phyloP scores from a whole-genome alignment of 2,113 vertebrate genomes.

The Numida meleagris region DNA sequence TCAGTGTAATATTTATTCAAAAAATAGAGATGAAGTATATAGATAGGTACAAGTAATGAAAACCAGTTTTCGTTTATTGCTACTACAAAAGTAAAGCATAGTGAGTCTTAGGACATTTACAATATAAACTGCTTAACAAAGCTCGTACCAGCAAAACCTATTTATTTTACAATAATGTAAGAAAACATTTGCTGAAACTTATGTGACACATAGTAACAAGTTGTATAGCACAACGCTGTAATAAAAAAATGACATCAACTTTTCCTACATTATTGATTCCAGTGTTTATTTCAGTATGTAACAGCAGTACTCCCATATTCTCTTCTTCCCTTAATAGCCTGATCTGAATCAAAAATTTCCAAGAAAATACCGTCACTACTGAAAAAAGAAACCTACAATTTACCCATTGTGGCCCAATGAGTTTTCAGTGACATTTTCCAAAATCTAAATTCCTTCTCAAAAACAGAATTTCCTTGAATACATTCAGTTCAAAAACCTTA shows the following conservation, averaged over 20 bases:
- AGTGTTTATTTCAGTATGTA: conserved; percentile 7
- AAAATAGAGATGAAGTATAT: conserved; percentile 36
- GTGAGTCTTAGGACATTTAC: conserved; percentile 6
- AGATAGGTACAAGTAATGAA: conserved; percentile 37
- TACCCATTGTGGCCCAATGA: neutral
- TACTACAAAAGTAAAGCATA: conserved; percentile 51
- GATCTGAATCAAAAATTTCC: neutral
- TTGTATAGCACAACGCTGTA: conserved; percentile 25
- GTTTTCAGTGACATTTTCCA: neutral
- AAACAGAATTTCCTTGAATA: neutral
- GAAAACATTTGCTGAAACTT: conserved; percentile 36
- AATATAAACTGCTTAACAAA: conserved; percentile 62
- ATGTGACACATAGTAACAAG: neutral
- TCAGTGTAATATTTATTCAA: conserved; percentile 60
- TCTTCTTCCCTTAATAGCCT: neutral
- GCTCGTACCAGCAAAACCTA: conserved; percentile 23
- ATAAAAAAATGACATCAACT: conserved; percentile 7
- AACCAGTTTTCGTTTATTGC: conserved; percentile 59
- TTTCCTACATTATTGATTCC: neutral
- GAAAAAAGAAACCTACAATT: neutral
- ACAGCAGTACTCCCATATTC: neutral
- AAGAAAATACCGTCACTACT: neutral
- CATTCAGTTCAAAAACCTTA: neutral
- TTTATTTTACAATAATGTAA: conserved; percentile 45
- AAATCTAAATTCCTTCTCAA: neutral